phyloP scores from a whole-genome alignment of 2,113 vertebrate species.

The Lepisosteus osseus region DNA sequence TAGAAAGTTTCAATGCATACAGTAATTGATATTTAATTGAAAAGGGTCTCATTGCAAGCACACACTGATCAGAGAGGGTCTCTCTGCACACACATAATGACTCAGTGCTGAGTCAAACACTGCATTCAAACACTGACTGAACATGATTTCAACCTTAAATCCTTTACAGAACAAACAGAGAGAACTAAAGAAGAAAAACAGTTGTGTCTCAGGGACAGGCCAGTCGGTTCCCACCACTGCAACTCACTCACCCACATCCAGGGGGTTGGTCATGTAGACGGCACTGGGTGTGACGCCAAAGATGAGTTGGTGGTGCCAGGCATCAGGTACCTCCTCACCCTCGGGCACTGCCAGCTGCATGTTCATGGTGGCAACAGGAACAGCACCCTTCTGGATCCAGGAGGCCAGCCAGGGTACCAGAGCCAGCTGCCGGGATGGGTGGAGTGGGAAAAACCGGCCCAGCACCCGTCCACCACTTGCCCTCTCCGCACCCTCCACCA shows the following conservation, averaged over 20 bases:
- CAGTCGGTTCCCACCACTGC: too few species aligned
- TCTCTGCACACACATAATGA: too few species aligned
- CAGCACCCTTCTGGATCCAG: constrained; percentile 57
- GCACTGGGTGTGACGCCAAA: constrained; percentile 54
- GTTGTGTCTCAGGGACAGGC: too few species aligned
- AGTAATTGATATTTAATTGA: too few species aligned
- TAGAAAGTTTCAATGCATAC: too few species aligned
- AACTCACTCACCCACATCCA: constrained; percentile 61
- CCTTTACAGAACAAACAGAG: too few species aligned
- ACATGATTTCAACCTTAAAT: too few species aligned
- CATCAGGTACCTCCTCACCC: constrained; percentile 67
- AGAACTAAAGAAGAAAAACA: too few species aligned
- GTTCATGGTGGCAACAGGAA: constrained; percentile 73
- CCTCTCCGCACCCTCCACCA: constrained; percentile 56
- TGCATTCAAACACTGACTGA: too few species aligned
- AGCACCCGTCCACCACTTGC: constrained; percentile 50
- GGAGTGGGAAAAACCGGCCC: constrained; percentile 61
- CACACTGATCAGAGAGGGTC: too few species aligned
- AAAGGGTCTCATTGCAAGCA: too few species aligned
- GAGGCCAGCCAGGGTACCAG: constrained; percentile 57
- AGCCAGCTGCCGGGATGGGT: constrained; percentile 50
- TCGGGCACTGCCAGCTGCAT: constrained; percentile 61
- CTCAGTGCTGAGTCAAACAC: too few species aligned
- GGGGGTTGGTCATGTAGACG: constrained; percentile 69
- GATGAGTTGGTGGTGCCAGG: constrained; percentile 74